Evolutionary conservation across 2,888 invertebrate genomes (phyloP), one percentile per base, ranked within the genome.

Genomic region (Elegia similella): DNA sequence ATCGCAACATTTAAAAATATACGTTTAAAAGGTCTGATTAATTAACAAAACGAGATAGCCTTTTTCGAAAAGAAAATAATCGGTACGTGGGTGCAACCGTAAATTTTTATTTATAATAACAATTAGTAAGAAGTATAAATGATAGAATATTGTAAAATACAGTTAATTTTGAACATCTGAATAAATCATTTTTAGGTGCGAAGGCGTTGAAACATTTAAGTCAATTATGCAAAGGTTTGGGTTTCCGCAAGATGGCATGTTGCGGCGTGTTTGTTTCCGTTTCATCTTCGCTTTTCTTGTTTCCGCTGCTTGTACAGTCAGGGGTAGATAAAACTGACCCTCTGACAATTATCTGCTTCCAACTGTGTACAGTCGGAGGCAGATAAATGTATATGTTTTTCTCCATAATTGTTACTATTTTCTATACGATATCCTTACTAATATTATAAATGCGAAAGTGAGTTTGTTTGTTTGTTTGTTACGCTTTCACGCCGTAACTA

Each of bases 201-300:
- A 23, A 38, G 1, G 38, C 5, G 12, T 38, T 8, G 1, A 38
- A 38, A 10, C 38, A 38, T 38, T 38, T 12, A 3, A 12, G n/a
- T 38, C n/a, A 38, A 12, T 38, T 38, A 38, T 38, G 17, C 52
- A 52, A 42, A 52, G 23, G 77, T 72, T 73, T 61, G 65, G 63
- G 50, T 59, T 64, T 66, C 67, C 62, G 66, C 67, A 74, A 80
- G 76, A 79, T 76, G 77, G 75, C 72, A 70, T 73, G 76, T 74
- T 69, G 69, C 62, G 73, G 70, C 70, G 75, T 43, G 16, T 43
- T 43, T 43, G 43, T 43, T 12, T 43, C 16, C 16, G 16, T 43
- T 17, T 43, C 16, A 16, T 43, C 16, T 43, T 43, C 43, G 43
- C 16, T 5, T 43, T 43, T 43, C 46, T 38, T 38, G 38, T 38